Evolutionary conservation across 2,797 vertebrate species (phyloP).

Genomic region (Danio aesculapii): DNA sequence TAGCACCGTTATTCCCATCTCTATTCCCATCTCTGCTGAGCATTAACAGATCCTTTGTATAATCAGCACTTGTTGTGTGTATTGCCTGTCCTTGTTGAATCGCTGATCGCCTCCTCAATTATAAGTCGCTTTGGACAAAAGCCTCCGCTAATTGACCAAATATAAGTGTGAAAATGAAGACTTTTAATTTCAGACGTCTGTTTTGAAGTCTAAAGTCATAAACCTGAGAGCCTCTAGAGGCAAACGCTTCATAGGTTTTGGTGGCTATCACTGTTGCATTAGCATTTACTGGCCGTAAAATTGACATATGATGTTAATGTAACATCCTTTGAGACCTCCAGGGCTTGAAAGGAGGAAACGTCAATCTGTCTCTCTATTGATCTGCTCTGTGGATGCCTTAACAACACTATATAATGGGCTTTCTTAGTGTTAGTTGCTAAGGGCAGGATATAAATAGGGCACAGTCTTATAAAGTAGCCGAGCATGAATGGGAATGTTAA

Average conservation of each 20-base stretch:
- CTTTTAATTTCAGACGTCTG: not conserved
- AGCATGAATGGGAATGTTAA: constrained; percentile 8
- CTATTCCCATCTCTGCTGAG: too few species aligned
- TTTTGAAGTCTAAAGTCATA: not conserved
- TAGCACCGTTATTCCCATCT: too few species aligned
- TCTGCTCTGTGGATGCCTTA: not conserved
- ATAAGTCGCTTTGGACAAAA: too few species aligned
- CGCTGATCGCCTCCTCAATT: too few species aligned
- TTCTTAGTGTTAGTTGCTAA: constrained; percentile 6
- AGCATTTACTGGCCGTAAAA: not conserved
- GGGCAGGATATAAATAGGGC: constrained; percentile 5
- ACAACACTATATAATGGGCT: constrained; percentile 4
- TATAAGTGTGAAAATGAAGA: not conserved
- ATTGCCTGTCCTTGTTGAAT: too few species aligned
- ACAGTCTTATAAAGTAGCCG: not conserved
- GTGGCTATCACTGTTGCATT: constrained; percentile 7
- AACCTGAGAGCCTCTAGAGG: not conserved
- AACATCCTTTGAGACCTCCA: not conserved
- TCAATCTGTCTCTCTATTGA: constrained; percentile 36
- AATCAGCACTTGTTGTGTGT: too few species aligned
- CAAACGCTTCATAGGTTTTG: not conserved
- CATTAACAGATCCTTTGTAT: too few species aligned
- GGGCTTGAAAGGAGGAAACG: not conserved
- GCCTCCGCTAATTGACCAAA: too few species aligned
- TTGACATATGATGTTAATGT: constrained; percentile 18